Base-by-base conservation (phyloP, 1,140 invertebrate genomes). In the Drosophila santomea region DNA sequence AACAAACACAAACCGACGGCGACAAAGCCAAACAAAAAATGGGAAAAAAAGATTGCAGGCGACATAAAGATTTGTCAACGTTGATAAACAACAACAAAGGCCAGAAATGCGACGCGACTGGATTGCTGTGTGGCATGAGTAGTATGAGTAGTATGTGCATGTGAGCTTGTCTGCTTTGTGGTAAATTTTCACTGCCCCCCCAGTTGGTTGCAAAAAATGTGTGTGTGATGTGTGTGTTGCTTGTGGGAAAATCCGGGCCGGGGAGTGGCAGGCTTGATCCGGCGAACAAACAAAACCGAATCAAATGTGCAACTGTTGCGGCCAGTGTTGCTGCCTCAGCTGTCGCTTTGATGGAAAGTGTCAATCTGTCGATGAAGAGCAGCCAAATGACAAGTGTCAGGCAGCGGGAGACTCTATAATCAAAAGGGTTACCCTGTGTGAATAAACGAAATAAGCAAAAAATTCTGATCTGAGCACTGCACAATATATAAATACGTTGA, bases 41-140 rank as follows among this genome's bases (percentile, higher is more conserved):
- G 14, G 15, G 15, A 6, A 45, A 71, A 50, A 76, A 86, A 78
- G 68, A 77, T 58, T 74, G 74, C 69, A 71, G 79, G 63, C 80
- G 68, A 69, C 84, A 88, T 88, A 89, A 88, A 88, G 83, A 88
- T 88, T 88, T 89, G 83, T 88, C 83, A 89, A 63, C 80, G 83
- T 80, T 89, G 83, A 88, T 88, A 88, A 88, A 83, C 83, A 88
- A 88, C 82, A 86, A 76, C 71, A 63, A 74, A 86, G 77, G 79
- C 80, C 64, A 58, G 61, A 75, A 72, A 67, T 62, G 71, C 64
- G 69, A 72, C 64, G 45, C 58, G 67, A 43, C 52, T 39, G 44
- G 38, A 36, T 25, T 41, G 3, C 20, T 25, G 20, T 39, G 25
- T 25, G 3, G 17, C 17, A 17, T 17, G 17, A 17, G 17, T 25